phyloP scores from a whole-genome alignment of 2,888 invertebrate species.

The Nowickia ferox region DNA sequence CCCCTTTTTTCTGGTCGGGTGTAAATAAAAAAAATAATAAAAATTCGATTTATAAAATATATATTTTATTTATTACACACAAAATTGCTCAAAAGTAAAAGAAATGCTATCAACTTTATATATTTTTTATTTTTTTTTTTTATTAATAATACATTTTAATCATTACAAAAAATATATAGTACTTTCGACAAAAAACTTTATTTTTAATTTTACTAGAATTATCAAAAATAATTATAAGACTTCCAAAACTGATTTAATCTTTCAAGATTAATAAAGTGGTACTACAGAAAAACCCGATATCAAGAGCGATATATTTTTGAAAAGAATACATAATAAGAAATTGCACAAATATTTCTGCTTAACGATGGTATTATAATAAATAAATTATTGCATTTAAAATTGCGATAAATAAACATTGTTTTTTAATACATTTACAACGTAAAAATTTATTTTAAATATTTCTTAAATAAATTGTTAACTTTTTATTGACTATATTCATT shows the following conservation, averaged over 20 bases:
- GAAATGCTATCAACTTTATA: not conserved
- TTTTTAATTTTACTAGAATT: conserved; percentile 63
- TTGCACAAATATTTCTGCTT: conserved; percentile 51
- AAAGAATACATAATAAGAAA: conserved; percentile 35
- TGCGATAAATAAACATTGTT: conserved; percentile 40
- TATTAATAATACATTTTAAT: conserved; percentile 58
- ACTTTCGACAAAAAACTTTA: conserved; percentile 59
- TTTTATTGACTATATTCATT: conserved; percentile 36
- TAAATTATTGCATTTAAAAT: conserved; percentile 41
- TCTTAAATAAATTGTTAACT: conserved; percentile 45
- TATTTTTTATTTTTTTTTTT: conserved; percentile 40
- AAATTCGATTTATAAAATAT: too few relatives aligned
- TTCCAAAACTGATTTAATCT: conserved; percentile 48
- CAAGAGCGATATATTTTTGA: conserved; percentile 40
- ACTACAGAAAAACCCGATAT: conserved; percentile 56
- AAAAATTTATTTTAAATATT: conserved; percentile 31
- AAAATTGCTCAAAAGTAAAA: conserved; percentile 1
- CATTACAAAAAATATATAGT: conserved; percentile 67
- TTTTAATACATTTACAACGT: conserved; percentile 24
- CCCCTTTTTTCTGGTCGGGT: too few relatives aligned
- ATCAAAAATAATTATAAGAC: conserved; percentile 57
- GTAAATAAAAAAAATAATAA: too few relatives aligned
- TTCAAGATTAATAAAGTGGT: conserved; percentile 1
- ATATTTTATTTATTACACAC: too few relatives aligned
- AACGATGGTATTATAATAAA: conserved; percentile 51